Base-by-base conservation (phyloP, 2,888 invertebrate species). In the Polyploca ridens region DNA sequence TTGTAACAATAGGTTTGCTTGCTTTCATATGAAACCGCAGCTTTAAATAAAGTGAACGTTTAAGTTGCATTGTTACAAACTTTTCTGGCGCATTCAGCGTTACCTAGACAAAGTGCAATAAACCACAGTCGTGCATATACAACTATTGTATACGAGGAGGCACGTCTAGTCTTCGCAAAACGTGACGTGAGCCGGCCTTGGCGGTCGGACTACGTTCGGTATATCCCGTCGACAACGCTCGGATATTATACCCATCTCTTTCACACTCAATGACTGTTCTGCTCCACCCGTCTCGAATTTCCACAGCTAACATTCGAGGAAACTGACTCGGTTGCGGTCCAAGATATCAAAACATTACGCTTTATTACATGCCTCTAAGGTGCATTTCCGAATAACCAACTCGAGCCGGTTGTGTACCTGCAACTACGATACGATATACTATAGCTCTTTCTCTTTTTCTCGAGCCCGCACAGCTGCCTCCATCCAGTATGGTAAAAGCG, bases 171-270 rank as follows among this genome's bases (percentile, higher is more conserved):
- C 87, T 88, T 84, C 84, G 89, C 88, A 76, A 89, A 90, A 88
- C 89, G 90, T 93, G 92, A 93, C 91, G 89, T 82, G 81, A 83
- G 84, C 79, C 90, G 92, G 91, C 93, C 93, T 93, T 93, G 92
- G 88, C 84, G 85, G 78, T 91, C 91, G 92, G 86, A 78, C 74
- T 80, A 73, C 83, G 76, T 70, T 91, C 92, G 91, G 84, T 75
- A 54, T 72, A 54, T 72, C 78, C 68, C 76, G 69, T 88, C 92
- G 92, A 71, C 74, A 74, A 66, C 73, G 69, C 73, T 89, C 90
- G 89, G 76, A 73, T 75, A 68, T 65, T 74, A 64, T 69, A 58
- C 67, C 73, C 75, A 68, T 93, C 93, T 86, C 89, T 87, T 76
- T 93, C 86, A 67, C 87, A 85, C 93, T 76, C 87, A 89, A 89